Evolutionary conservation across 2,888 invertebrate species (phyloP), one percentile per base, ranked within the genome.

Genomic region (Trichacis sp.): DNA sequence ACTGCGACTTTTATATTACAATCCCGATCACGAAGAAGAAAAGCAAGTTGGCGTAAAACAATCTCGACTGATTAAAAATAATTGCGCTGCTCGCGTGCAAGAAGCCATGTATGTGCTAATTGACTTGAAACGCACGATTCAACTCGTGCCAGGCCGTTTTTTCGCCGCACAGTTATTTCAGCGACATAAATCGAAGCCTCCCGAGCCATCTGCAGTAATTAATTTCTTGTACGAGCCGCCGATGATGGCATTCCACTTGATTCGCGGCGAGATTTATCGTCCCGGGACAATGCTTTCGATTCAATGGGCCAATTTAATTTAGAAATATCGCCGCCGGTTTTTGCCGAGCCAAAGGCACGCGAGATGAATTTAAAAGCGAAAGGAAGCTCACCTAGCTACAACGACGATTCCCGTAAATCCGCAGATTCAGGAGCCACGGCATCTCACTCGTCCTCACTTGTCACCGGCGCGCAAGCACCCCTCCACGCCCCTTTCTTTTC

Each of bases 331-430:
- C n/a, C n/a, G n/a, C n/a, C n/a, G n/a, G n/a, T n/a, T n/a, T n/a
- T n/a, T n/a, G n/a, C n/a, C n/a, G n/a, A n/a, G n/a, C n/a, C n/a
- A n/a, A n/a, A n/a, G n/a, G n/a, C n/a, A n/a, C n/a, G n/a, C n/a
- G n/a, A n/a, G n/a, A n/a, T n/a, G n/a, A n/a, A n/a, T n/a, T n/a
- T n/a, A n/a, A n/a, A n/a, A n/a, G n/a, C n/a, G n/a, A n/a, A n/a
- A n/a, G n/a, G n/a, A n/a, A n/a, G n/a, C 79, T 82, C 69, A 82
- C 83, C 82, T 80, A 77, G 76, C 81, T 83, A 24, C 24, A n/a
- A n/a, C n/a, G n/a, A n/a, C n/a, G n/a, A n/a, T 24, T 82, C 78
- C 81, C 80, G 80, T 76, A 75, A 75, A 77, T 82, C 78, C 79
- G 80, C 74, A 73, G 77, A 77, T 74, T 71, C 71, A 75, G 68